Evolutionary conservation across 2,113 vertebrate species (phyloP).

Genomic region (Pollimyrus isidori): DNA sequence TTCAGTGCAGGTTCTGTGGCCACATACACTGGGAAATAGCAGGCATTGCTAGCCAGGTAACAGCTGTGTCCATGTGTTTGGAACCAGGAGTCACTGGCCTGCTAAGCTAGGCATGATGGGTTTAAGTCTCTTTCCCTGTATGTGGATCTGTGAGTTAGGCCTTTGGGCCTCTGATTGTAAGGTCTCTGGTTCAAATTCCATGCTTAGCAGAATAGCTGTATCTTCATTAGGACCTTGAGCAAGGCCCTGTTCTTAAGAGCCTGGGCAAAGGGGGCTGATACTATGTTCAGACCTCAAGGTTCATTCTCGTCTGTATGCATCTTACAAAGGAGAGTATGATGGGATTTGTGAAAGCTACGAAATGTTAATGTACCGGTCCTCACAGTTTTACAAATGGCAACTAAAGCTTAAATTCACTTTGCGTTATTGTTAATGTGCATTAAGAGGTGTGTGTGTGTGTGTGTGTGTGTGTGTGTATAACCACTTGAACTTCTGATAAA

Average conservation of each 20-base stretch:
- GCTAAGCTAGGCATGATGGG: neutral
- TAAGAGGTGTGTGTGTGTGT: neutral
- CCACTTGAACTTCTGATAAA: neutral
- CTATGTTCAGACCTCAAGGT: neutral
- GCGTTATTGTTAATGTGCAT: neutral
- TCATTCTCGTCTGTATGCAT: neutral
- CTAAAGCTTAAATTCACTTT: neutral
- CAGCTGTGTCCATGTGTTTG: neutral
- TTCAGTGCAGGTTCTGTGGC: neutral
- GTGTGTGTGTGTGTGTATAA: neutral
- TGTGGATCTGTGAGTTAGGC: neutral
- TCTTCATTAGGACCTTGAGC: neutral
- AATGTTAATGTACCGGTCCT: neutral
- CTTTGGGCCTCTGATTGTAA: neutral
- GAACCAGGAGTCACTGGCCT: neutral
- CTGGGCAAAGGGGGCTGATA: neutral
- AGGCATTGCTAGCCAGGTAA: neutral
- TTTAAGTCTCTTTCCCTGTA: neutral
- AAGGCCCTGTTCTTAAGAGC: neutral
- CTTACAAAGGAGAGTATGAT: neutral
- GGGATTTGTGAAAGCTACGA: neutral
- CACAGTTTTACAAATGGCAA: neutral
- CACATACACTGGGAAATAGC: neutral
- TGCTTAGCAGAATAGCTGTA: neutral
- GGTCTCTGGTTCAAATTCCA: neutral